Evolutionary conservation across 1,140 invertebrate genomes (phyloP), one percentile per base, ranked within the genome.

Genomic region (Elymnias hypermnestra): DNA sequence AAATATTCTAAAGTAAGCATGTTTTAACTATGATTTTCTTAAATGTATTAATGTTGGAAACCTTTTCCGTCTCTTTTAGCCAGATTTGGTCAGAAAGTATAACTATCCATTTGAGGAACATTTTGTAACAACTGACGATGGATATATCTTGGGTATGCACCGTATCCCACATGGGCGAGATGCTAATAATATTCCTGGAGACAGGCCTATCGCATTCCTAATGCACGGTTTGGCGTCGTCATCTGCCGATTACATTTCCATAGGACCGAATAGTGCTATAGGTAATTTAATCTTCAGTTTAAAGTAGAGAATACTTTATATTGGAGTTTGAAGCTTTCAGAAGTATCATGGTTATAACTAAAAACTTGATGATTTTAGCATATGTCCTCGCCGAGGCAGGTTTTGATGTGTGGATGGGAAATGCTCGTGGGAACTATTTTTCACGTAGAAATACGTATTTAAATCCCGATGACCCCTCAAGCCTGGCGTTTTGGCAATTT

Each of bases 321-420:
- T 21, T 21, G n/a, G n/a, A n/a, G n/a, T n/a, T n/a, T n/a, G n/a
- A n/a, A n/a, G 19, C 19, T 21, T 21, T 6, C 19, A 21, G n/a
- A 21, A 21, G 19, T 21, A 21, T 4, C 19, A 21, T 21, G n/a
- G n/a, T n/a, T n/a, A 4, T 21, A 21, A 21, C 3, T 21, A 6
- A 21, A 21, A 9, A 3, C 25, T 26, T 3, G 8, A 26, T 9
- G 10, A 15, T 33, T 33, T 33, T 33, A 92, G 92, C 71, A 2
- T 93, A 91, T 56, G 73, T 91, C 14, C 73, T 94, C 2, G 89
- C 91, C 2, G 91, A 94, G 73, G 73, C 79, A 41, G 93, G 93
- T 17, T 95, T 90, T 54, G 94, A 95, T 61, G 93, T 95, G 0
- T 93, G 92, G 92, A 75, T 93, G 78, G 90, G 90, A 0, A 95